Conservation (phyloP, 2,113 vertebrate genomes). For the Cephalopholis sonnerati region DNA sequence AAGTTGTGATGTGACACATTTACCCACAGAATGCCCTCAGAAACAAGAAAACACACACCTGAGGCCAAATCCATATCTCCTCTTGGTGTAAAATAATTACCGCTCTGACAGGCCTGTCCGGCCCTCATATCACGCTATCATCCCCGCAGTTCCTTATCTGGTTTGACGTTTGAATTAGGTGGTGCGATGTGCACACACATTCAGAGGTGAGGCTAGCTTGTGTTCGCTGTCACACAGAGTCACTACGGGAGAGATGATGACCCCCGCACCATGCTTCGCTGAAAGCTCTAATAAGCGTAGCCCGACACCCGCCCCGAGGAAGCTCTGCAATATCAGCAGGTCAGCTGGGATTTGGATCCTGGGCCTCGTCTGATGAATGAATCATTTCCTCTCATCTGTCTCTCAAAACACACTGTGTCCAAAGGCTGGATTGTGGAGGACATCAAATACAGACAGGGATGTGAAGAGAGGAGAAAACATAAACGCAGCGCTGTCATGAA, state of each 20-base stretch:
- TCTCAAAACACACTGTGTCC: constrained; percentile 64
- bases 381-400: constrained; percentile 75
- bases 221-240: constrained; percentile 64
- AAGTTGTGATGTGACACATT: constrained; percentile 62
- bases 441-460: constrained; percentile 63
- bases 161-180: constrained; percentile 67
- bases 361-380: constrained; percentile 68
- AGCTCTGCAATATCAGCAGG: constrained; percentile 68
- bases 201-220: constrained; percentile 51
- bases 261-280: constrained; percentile 38
- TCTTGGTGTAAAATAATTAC: constrained; percentile 73
- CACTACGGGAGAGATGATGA: constrained; percentile 59
- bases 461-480: constrained; percentile 40
- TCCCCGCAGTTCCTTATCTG: constrained; percentile 59
- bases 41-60: constrained; percentile 65
- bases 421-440: constrained; percentile 60
- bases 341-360: constrained; percentile 67
- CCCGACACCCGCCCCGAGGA: constrained; percentile 32
- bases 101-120: constrained; percentile 55
- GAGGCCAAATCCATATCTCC: constrained; percentile 68
- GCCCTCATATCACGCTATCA: constrained; percentile 50
- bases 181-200: constrained; percentile 45
- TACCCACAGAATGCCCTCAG: constrained; percentile 34
- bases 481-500: constrained; percentile 41
- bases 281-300: constrained; percentile 63